These are phyloP conservation scores for Phalacrocorax carbo DNA, from an alignment of 2,113 vertebrate genomes.

Conservation along the genomic window DNA sequence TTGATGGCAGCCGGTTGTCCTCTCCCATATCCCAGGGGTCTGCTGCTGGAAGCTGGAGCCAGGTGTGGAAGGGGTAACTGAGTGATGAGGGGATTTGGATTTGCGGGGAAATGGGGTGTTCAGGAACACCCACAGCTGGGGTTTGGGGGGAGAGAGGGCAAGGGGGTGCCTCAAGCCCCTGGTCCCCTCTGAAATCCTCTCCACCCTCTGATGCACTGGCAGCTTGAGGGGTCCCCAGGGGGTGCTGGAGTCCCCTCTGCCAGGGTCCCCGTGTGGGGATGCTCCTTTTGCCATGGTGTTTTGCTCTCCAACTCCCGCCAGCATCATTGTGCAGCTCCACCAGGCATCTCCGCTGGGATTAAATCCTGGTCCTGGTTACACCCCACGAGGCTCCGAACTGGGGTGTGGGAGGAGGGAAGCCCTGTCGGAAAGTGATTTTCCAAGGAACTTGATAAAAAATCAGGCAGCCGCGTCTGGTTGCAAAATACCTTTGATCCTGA, in stretches of 20 bases:
- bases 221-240: background rate
- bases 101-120: background rate
- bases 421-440: background rate
- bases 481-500: background rate
- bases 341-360: fast-evolving
- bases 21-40: background rate
- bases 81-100: background rate
- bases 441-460: background rate
- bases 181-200: background rate
- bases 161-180: fast-evolving
- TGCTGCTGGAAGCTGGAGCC: background rate
- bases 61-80: background rate
- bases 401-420: background rate
- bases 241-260: background rate
- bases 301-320: background rate
- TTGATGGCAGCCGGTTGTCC: background rate
- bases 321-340: fast-evolving
- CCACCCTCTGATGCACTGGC: fast-evolving
- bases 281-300: fast-evolving
- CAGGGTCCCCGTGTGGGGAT: fast-evolving
- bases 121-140: background rate
- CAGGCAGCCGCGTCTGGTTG: background rate
- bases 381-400: fast-evolving
- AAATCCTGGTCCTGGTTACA: background rate
- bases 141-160: background rate